phyloP scores from a whole-genome alignment of 1,140 invertebrate species.

The Drosophila pseudoobscura region DNA sequence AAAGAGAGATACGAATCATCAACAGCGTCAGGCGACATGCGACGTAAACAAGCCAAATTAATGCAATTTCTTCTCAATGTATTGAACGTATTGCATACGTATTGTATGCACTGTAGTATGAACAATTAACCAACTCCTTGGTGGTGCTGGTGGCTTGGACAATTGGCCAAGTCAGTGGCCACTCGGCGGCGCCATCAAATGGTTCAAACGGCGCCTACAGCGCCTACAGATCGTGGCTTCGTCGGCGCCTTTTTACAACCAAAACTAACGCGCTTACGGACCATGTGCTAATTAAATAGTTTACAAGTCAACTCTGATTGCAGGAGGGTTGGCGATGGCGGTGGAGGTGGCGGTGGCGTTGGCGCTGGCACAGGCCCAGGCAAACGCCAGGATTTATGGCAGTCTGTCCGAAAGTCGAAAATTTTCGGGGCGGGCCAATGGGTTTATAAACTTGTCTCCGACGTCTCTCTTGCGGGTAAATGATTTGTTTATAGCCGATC shows the following conservation, averaged over 20 bases:
- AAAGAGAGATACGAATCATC: constrained; percentile 56
- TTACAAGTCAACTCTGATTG: constrained; percentile 76
- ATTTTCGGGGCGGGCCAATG: constrained; percentile 25
- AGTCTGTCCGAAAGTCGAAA: constrained; percentile 27
- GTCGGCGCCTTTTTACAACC: constrained; percentile 78
- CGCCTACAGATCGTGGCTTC: constrained; percentile 39
- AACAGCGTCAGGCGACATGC: constrained; percentile 48
- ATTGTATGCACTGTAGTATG: not conserved
- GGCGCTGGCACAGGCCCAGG: constrained; percentile 23
- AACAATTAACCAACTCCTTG: constrained; percentile 61
- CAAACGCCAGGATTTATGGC: constrained; percentile 53
- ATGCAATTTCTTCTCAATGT: constrained; percentile 67
- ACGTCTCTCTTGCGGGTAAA: constrained; percentile 48
- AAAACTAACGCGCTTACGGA: constrained; percentile 72
- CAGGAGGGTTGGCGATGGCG: constrained; percentile 38
- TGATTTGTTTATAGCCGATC: constrained; percentile 72
- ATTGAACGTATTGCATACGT: not conserved
- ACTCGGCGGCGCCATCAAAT: constrained; percentile 74
- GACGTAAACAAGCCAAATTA: constrained; percentile 76
- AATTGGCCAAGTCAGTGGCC: constrained; percentile 37
- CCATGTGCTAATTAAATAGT: constrained; percentile 78
- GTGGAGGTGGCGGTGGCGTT: too few species aligned
- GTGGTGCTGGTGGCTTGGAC: constrained; percentile 18
- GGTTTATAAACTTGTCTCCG: constrained; percentile 50
- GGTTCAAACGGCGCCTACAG: constrained; percentile 58